A percentile compares a stretch with the other conserved stretches of the same genome.
These are phyloP conservation scores for Ammospiza caudacuta DNA, from an alignment of 2,113 vertebrate genomes.

Conservation along the genomic window DNA sequence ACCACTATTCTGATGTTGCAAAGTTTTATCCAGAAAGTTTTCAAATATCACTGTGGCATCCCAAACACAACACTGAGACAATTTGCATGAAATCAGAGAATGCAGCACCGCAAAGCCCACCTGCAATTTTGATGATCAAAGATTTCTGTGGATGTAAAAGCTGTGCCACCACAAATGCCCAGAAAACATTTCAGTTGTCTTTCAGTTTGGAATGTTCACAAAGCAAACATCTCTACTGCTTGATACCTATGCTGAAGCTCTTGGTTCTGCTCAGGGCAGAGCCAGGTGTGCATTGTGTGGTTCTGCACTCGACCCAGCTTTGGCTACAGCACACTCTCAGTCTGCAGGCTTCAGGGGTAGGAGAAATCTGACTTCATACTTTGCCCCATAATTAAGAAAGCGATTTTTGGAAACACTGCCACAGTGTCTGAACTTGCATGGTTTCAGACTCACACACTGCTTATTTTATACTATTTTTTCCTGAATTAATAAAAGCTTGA, in stretches of 20 bases:
- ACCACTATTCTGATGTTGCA: background rate
- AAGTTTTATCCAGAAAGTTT: background rate
- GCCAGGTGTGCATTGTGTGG: fast-evolving
- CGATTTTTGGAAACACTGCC: background rate
- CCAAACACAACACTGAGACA: background rate
- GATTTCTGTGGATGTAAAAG: background rate
- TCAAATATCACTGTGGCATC: background rate
- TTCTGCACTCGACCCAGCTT: fast-evolving
- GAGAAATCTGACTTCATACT: background rate
- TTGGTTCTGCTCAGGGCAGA: background rate
- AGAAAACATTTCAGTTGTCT: background rate
- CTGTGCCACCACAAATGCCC: background rate
- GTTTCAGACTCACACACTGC: background rate
- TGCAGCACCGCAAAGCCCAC: background rate
- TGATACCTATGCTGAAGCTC: background rate
- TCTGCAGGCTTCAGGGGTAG: background rate
- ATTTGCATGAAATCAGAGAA: background rate
- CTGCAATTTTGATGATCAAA: background rate
- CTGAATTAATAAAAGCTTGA: background rate
- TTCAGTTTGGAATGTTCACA: background rate
- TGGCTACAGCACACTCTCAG: background rate
- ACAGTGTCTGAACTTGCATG: background rate
- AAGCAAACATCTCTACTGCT: background rate
- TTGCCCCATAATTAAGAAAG: background rate
- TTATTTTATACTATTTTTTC: background rate